Evolutionary conservation across 1,140 invertebrate genomes (phyloP).

Genomic region (Drosophila neocordata): DNA sequence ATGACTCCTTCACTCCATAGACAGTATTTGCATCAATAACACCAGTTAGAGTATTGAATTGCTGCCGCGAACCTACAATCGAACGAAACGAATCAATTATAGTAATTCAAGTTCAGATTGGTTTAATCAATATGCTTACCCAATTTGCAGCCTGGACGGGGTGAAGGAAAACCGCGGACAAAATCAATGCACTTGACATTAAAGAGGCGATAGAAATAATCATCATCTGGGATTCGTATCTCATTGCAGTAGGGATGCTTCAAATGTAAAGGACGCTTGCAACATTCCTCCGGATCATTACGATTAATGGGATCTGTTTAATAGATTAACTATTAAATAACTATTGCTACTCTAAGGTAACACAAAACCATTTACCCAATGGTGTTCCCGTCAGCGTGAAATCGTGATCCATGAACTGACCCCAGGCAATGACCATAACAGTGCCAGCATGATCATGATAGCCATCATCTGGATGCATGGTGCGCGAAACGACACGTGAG

Average conservation of each 20-base stretch:
- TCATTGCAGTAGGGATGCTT: constrained; percentile 96
- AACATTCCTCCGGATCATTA: constrained; percentile 95
- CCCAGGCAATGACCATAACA: constrained; percentile 96
- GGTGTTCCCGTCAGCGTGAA: constrained; percentile 94
- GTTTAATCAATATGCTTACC: constrained; percentile 83
- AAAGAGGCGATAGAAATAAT: constrained; percentile 95
- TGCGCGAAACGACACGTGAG: constrained; percentile 92
- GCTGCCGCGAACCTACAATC: constrained; percentile 87
- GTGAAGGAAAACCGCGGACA: constrained; percentile 92
- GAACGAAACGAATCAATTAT: neutral
- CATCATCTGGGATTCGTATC: constrained; percentile 93
- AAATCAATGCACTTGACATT: constrained; percentile 94
- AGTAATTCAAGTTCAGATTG: neutral
- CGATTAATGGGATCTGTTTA: constrained; percentile 89
- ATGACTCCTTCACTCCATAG: constrained; percentile 91
- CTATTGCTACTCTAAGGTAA: too few relatives aligned
- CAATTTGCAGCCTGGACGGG: constrained; percentile 91
- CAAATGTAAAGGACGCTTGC: constrained; percentile 88
- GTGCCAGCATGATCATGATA: constrained; percentile 97
- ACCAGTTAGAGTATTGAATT: constrained; percentile 92
- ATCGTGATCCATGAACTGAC: constrained; percentile 97
- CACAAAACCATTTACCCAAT: constrained; percentile 85
- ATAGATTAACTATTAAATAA: constrained; percentile 3
- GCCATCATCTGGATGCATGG: constrained; percentile 95
- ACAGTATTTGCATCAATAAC: constrained; percentile 89